Base-by-base conservation (phyloP, 2,888 invertebrate species). In the Callosobruchus maculatus region DNA sequence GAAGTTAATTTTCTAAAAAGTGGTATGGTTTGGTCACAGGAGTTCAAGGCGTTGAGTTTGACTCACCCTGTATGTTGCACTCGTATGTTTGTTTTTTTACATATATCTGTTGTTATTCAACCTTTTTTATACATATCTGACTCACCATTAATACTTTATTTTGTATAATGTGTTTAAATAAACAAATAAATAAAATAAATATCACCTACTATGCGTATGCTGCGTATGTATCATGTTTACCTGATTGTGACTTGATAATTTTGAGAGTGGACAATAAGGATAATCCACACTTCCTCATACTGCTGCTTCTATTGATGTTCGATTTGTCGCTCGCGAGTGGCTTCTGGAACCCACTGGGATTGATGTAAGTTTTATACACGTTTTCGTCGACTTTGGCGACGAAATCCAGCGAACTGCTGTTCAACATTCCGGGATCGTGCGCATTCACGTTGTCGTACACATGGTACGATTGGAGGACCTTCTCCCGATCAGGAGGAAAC, bases 321-420 rank as follows among this genome's bases (percentile, higher is more conserved):
- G 49, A 18, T 18, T 1, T 49, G 1, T 68, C 68, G 22, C 21
- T 21, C 1, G 7, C 5, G 18, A 21, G 68, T 31, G 7, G 31
- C 22, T n/a, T 74, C 20, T 73, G 71, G 21, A 75, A 72, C 1
- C 79, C 80, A 4, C 75, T 72, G 4, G 82, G 82, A 72, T 82
- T 80, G n/a, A 83, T 80, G 70, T 75, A 82, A 5, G 81, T 81
- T 73, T 78, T 80, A 76, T 82, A 83, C 31, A 82, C 72, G 7
- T 77, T 30, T 3, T 73, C 68, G 70, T 82, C 80, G 7, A 81
- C 79, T 22, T 68, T 31, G 66, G 71, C 72, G 22, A 77, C 69
- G 66, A 73, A 71, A 13, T 71, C 69, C 3, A 31, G n/a, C 20
- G 76, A 75, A 9, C 68, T 9, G 3, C 22, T 18, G 69, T 74